phyloP scores from a whole-genome alignment of 2,888 invertebrate genomes.

The Formica aserva region DNA sequence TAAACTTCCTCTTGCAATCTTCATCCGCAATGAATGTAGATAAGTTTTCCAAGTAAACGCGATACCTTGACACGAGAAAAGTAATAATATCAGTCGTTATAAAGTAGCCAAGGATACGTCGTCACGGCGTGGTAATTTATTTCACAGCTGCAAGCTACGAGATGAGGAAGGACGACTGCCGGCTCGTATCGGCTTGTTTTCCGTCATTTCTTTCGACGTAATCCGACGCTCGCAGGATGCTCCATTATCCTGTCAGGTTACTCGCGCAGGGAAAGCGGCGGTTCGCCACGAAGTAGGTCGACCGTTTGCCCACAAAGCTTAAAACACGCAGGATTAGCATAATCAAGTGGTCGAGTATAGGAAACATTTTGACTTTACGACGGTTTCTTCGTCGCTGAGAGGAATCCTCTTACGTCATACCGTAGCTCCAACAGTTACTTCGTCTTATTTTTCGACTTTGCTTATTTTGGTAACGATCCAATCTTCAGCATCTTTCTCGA shows the following conservation, averaged over 20 bases:
- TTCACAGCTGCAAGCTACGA: slow-evolving; percentile 1
- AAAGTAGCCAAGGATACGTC: not conserved
- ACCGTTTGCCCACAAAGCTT: slow-evolving; percentile 71
- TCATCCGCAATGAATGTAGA: slow-evolving; percentile 21
- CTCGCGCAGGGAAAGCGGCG: slow-evolving; percentile 72
- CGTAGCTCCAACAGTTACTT: not conserved
- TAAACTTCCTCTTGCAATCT: slow-evolving; percentile 51
- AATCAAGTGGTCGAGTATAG: slow-evolving; percentile 64
- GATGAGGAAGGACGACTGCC: not conserved
- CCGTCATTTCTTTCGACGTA: slow-evolving; percentile 73
- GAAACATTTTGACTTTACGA: slow-evolving; percentile 70
- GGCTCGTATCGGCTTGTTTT: slow-evolving; percentile 62
- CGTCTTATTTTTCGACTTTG: not conserved
- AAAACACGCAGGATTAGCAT: slow-evolving; percentile 76
- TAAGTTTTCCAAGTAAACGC: not conserved
- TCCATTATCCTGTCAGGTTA: slow-evolving; percentile 77
- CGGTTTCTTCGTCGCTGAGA: not conserved
- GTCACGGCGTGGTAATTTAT: slow-evolving; percentile 29
- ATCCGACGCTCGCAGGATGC: slow-evolving; percentile 73
- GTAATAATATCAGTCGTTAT: not conserved
- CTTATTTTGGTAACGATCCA: not conserved
- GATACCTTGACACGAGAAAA: not conserved
- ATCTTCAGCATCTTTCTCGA: not conserved
- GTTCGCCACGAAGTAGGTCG: slow-evolving; percentile 70
- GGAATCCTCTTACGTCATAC: slow-evolving; percentile 6